Evolutionary conservation across 2,113 vertebrate species (phyloP), one percentile per base, ranked within the genome.

Genomic region (Egretta garzetta): DNA sequence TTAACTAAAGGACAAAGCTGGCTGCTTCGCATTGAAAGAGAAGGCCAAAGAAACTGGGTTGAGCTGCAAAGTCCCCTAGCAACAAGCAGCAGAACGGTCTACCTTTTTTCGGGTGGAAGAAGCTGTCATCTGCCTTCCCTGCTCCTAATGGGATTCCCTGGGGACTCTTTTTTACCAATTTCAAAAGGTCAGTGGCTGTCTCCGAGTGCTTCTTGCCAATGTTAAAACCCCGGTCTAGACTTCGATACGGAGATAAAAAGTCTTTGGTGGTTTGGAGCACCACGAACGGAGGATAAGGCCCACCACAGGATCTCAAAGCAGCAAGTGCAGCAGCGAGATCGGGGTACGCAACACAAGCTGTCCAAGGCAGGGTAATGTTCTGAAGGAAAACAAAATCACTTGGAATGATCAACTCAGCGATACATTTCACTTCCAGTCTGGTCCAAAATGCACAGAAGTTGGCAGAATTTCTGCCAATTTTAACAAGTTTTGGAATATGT

Each of bases 141-240:
- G 49, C 75, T 88, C 73, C 85, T 94, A 96, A 95, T 80, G 86
- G 86, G 81, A 97, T 75, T 87, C 85, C 87, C 81, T 39, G 81
- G 86, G 56, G 66, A 45, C 67, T 94, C 85, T 91, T 95, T 96
- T 88, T 77, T 28, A 81, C 73, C 53, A 12, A 4, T 83, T 97
- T 96, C 88, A 90, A 95, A 96, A 97, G 90, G 81, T 91, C 91
- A 94, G 80, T 12, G 35, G 10, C 88, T 84, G 60, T 83, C 75
- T 96, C 72, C 53, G 67, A 77, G 71, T 18, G 67, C 55, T 90
- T 80, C 91, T 88, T 90, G 66, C 80, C 85, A 59, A 56, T 1
- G 71, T 74, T 92, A 90, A 86, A 92, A 75, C 47, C 88, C 95
- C 50, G 47, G 24, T 33, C 70, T 39, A 58, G 37, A n/a, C 92